phyloP scores from a whole-genome alignment of 2,888 invertebrate species.

The Harpalus rubripes region DNA sequence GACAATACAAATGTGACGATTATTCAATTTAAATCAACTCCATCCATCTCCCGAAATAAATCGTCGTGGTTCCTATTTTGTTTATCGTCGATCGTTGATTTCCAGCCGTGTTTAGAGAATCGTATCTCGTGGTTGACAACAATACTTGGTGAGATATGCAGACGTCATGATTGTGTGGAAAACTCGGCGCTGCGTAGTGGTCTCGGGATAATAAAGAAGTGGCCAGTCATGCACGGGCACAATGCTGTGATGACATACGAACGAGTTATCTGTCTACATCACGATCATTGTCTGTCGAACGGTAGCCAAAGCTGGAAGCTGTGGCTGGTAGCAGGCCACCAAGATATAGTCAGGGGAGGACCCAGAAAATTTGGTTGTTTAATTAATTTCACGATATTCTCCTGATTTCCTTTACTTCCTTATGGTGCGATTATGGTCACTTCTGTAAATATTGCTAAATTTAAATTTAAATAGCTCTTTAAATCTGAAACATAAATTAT shows the following conservation, averaged over 20 bases:
- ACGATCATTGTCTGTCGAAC: conserved; percentile 66
- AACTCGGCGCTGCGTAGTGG: conserved; percentile 47
- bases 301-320: conserved; percentile 51
- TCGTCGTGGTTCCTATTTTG: conserved; percentile 19
- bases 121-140: conserved; percentile 54
- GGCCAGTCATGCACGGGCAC: conserved; percentile 56
- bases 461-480: no score
- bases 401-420: no score
- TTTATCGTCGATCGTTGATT: conserved; percentile 44
- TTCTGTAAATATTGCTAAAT: no score
- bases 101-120: conserved; percentile 35
- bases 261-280: conserved; percentile 65
- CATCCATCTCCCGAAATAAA: conserved; percentile 20
- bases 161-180: conserved; percentile 65
- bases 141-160: conserved; percentile 59
- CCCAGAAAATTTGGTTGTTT: background rate
- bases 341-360: conserved; percentile 42
- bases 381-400: no score
- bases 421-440: no score
- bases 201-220: conserved; percentile 51
- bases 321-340: conserved; percentile 23
- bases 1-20: conserved; percentile 39
- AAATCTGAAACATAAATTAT: no score
- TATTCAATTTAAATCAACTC: conserved; percentile 41
- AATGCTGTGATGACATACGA: conserved; percentile 58